A percentile compares a stretch with the other conserved stretches of the same genome.
These are phyloP conservation scores for Embidobia sp. DNA, from an alignment of 2,888 invertebrate species.

Conservation along the genomic window DNA sequence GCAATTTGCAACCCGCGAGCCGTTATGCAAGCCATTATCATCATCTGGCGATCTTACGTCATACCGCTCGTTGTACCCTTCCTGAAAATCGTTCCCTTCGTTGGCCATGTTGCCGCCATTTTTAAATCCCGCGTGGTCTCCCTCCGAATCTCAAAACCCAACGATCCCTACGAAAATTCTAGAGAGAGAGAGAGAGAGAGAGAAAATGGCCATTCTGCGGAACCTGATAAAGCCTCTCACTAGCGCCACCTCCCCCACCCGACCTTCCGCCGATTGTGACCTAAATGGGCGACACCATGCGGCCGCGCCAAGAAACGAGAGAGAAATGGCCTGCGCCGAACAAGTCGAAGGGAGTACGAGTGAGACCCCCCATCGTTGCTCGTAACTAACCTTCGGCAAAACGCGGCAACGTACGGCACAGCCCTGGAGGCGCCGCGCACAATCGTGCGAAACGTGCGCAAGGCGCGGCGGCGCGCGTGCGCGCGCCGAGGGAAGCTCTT, in stretches of 20 bases:
- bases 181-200: too few relatives aligned
- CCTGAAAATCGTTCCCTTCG: not conserved
- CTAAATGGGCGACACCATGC: too few relatives aligned
- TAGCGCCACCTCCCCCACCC: too few relatives aligned
- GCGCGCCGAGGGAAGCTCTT: constrained; percentile 22
- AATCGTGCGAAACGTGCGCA: constrained; percentile 47
- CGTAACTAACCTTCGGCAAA: constrained; percentile 60
- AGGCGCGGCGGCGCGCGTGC: constrained; percentile 29
- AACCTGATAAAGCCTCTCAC: too few relatives aligned
- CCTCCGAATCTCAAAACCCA: too few relatives aligned
- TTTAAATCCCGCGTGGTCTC: not conserved
- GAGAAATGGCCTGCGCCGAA: too few relatives aligned
- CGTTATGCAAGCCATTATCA: constrained; percentile 51
- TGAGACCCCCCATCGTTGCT: too few relatives aligned
- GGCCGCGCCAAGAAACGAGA: too few relatives aligned
- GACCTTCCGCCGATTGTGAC: too few relatives aligned
- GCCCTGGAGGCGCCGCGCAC: constrained; percentile 45
- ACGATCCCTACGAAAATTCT: too few relatives aligned
- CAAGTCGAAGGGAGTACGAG: too few relatives aligned
- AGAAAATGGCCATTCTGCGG: too few relatives aligned
- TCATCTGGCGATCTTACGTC: constrained; percentile 32
- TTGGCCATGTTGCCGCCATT: not conserved
- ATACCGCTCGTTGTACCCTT: constrained; percentile 17
- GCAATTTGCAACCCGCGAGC: constrained; percentile 38
- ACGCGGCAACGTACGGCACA: constrained; percentile 55